A percentile compares a stretch with the other conserved stretches of the same genome.
These are phyloP conservation scores for Callimorpha dominula DNA, from an alignment of 2,888 invertebrate genomes.

Conservation along the genomic window DNA sequence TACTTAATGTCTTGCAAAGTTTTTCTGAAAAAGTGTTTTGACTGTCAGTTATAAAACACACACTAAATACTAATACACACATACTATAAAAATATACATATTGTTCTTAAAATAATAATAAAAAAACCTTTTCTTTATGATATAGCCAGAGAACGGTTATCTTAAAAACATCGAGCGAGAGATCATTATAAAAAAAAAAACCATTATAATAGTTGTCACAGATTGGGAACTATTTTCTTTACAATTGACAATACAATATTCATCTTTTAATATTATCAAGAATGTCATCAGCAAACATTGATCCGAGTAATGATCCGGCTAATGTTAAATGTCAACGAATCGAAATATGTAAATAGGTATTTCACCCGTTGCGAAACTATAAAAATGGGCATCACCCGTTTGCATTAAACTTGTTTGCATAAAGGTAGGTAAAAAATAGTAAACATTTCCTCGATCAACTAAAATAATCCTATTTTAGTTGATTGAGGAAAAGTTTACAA, in stretches of 20 bases:
- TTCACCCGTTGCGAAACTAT: slow-evolving; percentile 5
- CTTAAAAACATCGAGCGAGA: no score
- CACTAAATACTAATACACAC: no score
- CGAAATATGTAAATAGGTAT: slow-evolving; percentile 10
- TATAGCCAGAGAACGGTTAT: no score
- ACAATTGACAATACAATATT: slow-evolving; percentile 11
- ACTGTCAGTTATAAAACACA: no score
- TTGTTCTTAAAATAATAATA: no score
- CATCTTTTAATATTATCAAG: slow-evolving; percentile 13
- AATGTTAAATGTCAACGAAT: slow-evolving; percentile 18
- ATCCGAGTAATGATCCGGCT: neutral
- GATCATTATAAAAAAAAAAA: neutral
- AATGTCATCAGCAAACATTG: slow-evolving; percentile 11
- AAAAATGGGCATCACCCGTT: neutral
- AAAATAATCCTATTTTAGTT: neutral
- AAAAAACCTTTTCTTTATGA: no score
- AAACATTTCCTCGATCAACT: neutral
- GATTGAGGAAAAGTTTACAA: neutral
- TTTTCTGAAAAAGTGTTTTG: no score
- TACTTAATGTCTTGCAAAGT: no score
- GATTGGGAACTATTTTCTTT: neutral
- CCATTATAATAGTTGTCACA: neutral
- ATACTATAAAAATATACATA: no score
- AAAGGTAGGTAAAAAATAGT: neutral
- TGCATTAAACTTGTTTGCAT: neutral